Conservation (phyloP, 2,113 vertebrate genomes). For the Cacatua alba region DNA sequence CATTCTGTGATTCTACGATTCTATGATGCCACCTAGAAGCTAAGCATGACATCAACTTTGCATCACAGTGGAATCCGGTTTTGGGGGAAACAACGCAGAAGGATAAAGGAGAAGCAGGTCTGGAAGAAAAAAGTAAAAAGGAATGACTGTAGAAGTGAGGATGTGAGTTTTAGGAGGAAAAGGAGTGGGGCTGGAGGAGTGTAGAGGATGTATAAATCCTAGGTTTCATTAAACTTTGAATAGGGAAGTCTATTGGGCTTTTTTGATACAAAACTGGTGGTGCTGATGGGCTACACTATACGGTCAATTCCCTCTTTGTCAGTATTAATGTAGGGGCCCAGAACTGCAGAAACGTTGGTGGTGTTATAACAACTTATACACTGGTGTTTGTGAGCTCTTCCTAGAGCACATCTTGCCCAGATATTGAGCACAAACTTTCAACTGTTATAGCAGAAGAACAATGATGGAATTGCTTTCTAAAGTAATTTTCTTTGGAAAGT, state of each 20-base stretch:
- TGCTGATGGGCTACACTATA: neutral
- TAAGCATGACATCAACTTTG: neutral
- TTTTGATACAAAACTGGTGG: neutral
- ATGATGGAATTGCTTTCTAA: neutral
- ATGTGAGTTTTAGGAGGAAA: neutral
- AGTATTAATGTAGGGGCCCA: neutral
- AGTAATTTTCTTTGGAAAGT: neutral
- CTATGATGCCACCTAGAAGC: neutral
- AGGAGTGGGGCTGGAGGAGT: neutral
- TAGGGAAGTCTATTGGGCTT: neutral
- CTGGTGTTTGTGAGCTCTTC: neutral
- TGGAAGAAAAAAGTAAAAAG: neutral
- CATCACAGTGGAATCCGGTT: neutral
- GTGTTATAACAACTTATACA: neutral
- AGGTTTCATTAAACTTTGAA: neutral
- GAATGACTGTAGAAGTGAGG: neutral
- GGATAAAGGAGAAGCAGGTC: neutral
- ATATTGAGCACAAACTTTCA: neutral
- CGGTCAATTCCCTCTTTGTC: neutral
- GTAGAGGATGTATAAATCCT: neutral
- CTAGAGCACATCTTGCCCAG: neutral
- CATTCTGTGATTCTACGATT: neutral
- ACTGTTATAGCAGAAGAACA: neutral
- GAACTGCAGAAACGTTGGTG: fast-evolving
- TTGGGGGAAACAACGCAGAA: neutral